Base-by-base conservation (phyloP, 2,888 invertebrate species). In the Brachylomia viminalis region DNA sequence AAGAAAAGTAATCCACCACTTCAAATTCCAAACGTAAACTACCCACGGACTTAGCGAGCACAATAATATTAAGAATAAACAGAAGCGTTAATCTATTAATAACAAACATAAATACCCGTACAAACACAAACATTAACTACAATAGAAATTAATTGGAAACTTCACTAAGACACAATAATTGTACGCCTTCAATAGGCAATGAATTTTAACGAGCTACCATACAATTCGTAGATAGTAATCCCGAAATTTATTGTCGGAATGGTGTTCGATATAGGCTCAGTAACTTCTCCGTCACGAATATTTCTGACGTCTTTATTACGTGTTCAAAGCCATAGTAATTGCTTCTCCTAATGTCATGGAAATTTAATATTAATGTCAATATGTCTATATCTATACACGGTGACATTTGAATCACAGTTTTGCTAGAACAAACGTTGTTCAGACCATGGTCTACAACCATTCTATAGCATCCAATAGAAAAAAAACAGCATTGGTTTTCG, bases 191-290 rank as follows among this genome's bases (percentile, higher is more conserved):
- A 80, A 87, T 76, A 59, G 74, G 67, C 78, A 68, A 78, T 85
- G 77, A 87, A 82, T 87, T 84, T 82, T 75, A 86, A 84, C 80
- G 76, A 85, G 75, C 75, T 75, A 20, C 49, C 52, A 27, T 77
- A 80, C 80, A 72, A 67, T 79, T 86, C 33, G 15, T 56, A 70
- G 79, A 72, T 77, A 68, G 72, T 83, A 75, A 76, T 72, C 77
- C 58, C 10, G 54, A 69, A 77, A 83, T 87, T 76, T 79, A 80
- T 77, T 74, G 71, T 61, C 58, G 33, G 56, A 86, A 61, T 72
- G 56, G 61, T 56, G 61, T 54, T 70, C 72, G 33, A 75, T 75
- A 72, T 67, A 15, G 56, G 58, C 61, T 30, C 47, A 59, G 11
- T 59, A 72, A 66, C 71, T 79, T 72, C 56, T 64, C 23, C 75